Percentiles rank a stretch among this genome's conserved stretches.
phyloP scores from a whole-genome alignment of 1,140 invertebrate genomes.

The Ostrea edulis region DNA sequence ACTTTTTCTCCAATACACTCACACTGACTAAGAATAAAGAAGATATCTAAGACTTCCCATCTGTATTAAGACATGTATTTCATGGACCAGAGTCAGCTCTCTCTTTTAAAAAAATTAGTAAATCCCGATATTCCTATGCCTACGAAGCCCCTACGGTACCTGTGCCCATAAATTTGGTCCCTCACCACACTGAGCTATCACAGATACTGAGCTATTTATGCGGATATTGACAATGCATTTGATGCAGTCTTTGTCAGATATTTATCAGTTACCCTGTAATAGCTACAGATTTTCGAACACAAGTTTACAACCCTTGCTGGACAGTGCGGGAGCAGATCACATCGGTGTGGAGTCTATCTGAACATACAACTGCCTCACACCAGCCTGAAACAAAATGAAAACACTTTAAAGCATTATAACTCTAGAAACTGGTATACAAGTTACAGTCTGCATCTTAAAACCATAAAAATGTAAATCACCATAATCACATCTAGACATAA shows the following conservation, averaged over 20 bases:
- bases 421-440: no score
- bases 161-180: conserved; percentile 18
- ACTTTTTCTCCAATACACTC: neutral
- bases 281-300: neutral
- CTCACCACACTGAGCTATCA: neutral
- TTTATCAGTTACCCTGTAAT: neutral
- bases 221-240: neutral
- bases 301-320: neutral
- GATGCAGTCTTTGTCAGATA: neutral
- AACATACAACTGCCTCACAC: conserved; percentile 93
- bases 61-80: neutral
- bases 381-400: conserved; percentile 83
- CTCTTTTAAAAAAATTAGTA: neutral
- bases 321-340: conserved; percentile 54
- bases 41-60: neutral
- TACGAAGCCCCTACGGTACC: conserved; percentile 22
- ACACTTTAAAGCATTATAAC: neutral
- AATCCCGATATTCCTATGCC: neutral
- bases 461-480: neutral
- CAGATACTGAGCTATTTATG: neutral
- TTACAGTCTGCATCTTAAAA: neutral
- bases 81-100: neutral
- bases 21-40: neutral
- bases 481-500: neutral
- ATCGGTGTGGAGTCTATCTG: conserved; percentile 86